phyloP scores from a whole-genome alignment of 2,888 invertebrate genomes.

The Acleris emargana region DNA sequence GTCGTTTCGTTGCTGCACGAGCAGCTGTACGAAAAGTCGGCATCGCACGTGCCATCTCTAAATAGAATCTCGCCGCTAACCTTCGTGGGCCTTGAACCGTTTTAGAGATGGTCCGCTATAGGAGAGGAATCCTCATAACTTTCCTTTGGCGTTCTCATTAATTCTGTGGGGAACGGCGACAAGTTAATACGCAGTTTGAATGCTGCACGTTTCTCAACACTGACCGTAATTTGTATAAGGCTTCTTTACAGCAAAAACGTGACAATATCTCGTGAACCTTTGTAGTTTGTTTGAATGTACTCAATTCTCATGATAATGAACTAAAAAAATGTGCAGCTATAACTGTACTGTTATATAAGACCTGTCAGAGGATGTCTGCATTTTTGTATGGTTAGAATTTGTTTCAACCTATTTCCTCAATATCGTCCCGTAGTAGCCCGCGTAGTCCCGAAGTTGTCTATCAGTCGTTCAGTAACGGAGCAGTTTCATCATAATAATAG shows the following conservation, averaged over 20 bases:
- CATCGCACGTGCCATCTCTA: slow-evolving; percentile 35
- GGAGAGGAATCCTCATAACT: slow-evolving; percentile 26
- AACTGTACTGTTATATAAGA: neutral
- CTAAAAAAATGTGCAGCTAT: neutral
- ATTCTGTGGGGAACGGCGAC: slow-evolving; percentile 23
- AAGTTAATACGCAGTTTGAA: slow-evolving; percentile 19
- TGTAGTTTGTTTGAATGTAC: neutral
- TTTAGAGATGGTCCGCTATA: slow-evolving; percentile 28
- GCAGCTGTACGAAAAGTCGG: slow-evolving; percentile 28
- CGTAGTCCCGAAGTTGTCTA: too few relatives aligned
- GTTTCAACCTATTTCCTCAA: too few relatives aligned
- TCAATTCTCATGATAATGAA: neutral
- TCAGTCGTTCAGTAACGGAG: neutral
- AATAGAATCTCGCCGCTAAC: slow-evolving; percentile 37
- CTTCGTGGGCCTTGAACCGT: slow-evolving; percentile 39
- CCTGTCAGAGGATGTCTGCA: too few relatives aligned
- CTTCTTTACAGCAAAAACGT: slow-evolving; percentile 28
- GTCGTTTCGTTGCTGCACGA: slow-evolving; percentile 10
- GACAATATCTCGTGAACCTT: slow-evolving; percentile 3
- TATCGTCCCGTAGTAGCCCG: too few relatives aligned
- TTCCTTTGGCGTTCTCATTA: slow-evolving; percentile 27
- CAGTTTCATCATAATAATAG: neutral
- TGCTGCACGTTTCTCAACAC: slow-evolving; percentile 22
- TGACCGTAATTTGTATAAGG: slow-evolving; percentile 27
- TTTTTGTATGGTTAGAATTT: too few relatives aligned